These are phyloP conservation scores for Antigone vipio DNA, from an alignment of 2,113 vertebrate genomes.

Conservation along the genomic window DNA sequence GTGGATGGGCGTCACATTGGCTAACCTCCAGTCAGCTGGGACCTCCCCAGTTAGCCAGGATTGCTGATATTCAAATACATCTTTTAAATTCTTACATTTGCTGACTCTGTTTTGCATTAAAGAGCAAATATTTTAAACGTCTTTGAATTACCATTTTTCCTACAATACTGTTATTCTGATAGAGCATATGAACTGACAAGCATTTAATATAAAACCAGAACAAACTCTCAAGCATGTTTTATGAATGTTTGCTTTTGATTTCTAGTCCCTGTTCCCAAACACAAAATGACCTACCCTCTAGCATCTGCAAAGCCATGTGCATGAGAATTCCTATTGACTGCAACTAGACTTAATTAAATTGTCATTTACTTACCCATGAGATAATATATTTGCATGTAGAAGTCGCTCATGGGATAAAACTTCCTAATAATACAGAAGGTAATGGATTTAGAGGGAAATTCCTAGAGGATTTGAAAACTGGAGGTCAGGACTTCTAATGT, in stretches of 20 bases:
- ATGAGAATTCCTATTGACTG: not conserved
- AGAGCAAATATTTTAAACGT: not conserved
- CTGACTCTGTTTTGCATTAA: not conserved
- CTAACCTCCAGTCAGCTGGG: too few relatives aligned
- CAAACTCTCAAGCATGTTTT: not conserved
- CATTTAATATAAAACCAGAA: not conserved
- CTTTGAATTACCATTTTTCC: not conserved
- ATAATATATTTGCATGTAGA: not conserved
- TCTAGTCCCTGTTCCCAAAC: not conserved
- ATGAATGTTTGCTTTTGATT: not conserved
- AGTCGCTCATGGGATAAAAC: not conserved
- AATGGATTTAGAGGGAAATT: not conserved
- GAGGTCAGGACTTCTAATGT: not conserved
- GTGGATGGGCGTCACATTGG: too few relatives aligned
- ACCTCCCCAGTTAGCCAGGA: too few relatives aligned
- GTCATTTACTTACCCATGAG: not conserved
- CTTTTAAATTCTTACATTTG: not conserved
- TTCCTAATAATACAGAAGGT: not conserved
- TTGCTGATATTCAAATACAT: not conserved
- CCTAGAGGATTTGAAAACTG: not conserved
- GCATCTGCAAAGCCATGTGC: not conserved
- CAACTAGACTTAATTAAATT: not conserved
- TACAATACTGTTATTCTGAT: not conserved
- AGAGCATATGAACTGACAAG: not conserved
- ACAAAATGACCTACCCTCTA: not conserved